Base-by-base conservation (phyloP, 2,113 vertebrate genomes). In the Syrrhaptes paradoxus region DNA sequence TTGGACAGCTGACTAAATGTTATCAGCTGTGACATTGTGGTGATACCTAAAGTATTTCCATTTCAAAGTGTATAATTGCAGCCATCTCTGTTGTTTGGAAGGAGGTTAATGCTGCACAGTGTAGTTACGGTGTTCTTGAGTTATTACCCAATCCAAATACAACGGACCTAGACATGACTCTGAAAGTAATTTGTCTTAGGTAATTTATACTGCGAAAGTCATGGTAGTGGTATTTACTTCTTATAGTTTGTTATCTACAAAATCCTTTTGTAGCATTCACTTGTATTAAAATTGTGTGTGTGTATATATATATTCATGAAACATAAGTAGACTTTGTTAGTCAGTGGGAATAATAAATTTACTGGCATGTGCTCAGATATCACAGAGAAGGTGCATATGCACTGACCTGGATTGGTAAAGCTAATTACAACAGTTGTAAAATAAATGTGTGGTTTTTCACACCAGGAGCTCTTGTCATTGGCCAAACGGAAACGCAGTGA, bases 401-500 rank as follows among this genome's bases (percentile, higher is more conserved):
- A 6, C 22, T 67, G 58, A 61, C 54, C 65, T 90, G 61, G 13
- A 68, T 51, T 90, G 36, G 29, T 67, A 49, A 38, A 78, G 46
- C 28, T 41, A 45, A 38, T 46, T 14, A 12, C 0, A 2, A 11
- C 2, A 3, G 38, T 79, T 65, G 41, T 68, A 34, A 85, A 75
- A 86, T 34, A 76, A 88, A 31, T 1, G 3, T 62, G 4, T 87
- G 25, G 10, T 31, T 96, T 79, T 73, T 91, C 48, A 25, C 55
- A 21, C 58, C 95, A 99, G 99, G 99, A 99, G 92, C 98, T 99
- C 58, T 96, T 99, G 93, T 99, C 99, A 26, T 96, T 99, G 97
- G 99, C 99, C 20, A 99, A 99, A 93, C 98, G 99, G 93, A 99
- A 99, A 95, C 98, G 99, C 75, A 99, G 99, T 65, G 99, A 99